Evolutionary conservation across 1,140 invertebrate genomes (phyloP).

Genomic region (Ceratosolen solmsi): DNA sequence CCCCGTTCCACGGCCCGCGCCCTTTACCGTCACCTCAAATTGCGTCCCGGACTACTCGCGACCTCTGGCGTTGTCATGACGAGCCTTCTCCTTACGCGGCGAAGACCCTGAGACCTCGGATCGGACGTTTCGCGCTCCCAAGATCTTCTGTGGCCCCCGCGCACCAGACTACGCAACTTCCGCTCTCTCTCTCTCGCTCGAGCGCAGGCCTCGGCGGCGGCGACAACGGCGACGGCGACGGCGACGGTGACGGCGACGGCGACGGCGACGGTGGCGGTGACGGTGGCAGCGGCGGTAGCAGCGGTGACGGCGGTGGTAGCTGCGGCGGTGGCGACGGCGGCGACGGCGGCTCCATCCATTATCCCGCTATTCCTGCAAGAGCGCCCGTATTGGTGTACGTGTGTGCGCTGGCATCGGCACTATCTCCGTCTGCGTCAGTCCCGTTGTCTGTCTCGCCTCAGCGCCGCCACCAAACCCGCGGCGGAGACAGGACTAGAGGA

Average conservation of each 20-base stretch:
- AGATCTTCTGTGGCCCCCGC: slow-evolving; percentile 40
- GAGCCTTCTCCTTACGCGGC: too few species aligned
- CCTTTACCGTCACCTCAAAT: too few species aligned
- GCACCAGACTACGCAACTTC: slow-evolving; percentile 71
- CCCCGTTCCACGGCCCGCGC: too few species aligned
- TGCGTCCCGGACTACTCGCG: too few species aligned
- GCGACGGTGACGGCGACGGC: not conserved
- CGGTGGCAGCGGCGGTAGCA: not conserved
- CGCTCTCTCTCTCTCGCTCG: slow-evolving; percentile 53
- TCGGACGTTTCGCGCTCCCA: not conserved
- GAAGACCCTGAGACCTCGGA: not conserved
- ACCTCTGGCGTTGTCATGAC: too few species aligned
- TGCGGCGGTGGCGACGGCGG: not conserved
- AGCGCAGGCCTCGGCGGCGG: slow-evolving; percentile 37
- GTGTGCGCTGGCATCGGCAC: slow-evolving; percentile 4
- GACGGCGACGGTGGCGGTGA: not conserved
- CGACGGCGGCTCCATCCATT: slow-evolving; percentile 10
- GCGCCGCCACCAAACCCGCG: slow-evolving; percentile 24
- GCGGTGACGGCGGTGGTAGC: not conserved
- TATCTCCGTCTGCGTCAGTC: slow-evolving; percentile 2
- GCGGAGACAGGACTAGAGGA: slow-evolving; percentile 2
- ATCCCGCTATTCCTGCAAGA: slow-evolving; percentile 9
- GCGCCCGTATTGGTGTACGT: not conserved
- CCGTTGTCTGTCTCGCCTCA: slow-evolving; percentile 12
- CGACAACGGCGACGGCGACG: not conserved